A percentile compares a stretch with the other conserved stretches of the same genome.
phyloP scores from a whole-genome alignment of 2,888 invertebrate genomes.

The Rugalucina vietnamica region DNA sequence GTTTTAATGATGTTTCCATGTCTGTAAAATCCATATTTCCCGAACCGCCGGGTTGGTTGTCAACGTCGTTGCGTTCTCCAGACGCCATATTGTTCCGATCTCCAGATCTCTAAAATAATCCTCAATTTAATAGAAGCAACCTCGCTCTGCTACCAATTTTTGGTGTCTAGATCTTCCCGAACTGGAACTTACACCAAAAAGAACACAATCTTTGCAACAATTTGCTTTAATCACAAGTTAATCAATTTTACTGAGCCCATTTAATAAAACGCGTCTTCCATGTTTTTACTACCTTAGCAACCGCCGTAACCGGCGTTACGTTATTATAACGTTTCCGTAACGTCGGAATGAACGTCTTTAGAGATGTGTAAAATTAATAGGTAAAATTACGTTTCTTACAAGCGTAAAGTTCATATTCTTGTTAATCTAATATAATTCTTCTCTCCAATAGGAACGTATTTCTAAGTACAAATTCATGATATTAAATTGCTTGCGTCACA shows the following conservation, averaged over 20 bases:
- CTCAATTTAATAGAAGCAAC: background rate
- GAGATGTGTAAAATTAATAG: too few relatives aligned
- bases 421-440: too few relatives aligned
- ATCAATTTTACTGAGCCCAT: background rate
- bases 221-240: background rate
- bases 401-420: too few relatives aligned
- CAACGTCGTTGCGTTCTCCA: background rate
- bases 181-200: background rate
- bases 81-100: background rate
- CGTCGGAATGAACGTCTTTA: background rate
- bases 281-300: background rate
- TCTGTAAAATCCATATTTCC: background rate
- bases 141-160: constrained; percentile 13
- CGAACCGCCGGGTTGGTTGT: background rate
- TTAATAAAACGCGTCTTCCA: constrained; percentile 3
- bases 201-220: background rate
- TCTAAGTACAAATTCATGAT: too few relatives aligned
- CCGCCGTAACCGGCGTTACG: background rate
- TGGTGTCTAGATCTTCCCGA: constrained; percentile 5
- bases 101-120: background rate
- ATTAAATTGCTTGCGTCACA: too few relatives aligned
- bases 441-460: too few relatives aligned
- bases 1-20: background rate
- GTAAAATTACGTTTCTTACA: too few relatives aligned
- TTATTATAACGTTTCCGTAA: background rate